These are phyloP conservation scores for Nesometra sesokonis DNA, from an alignment of 35 echinoderm and acorn worm species.

Conservation along the genomic window DNA sequence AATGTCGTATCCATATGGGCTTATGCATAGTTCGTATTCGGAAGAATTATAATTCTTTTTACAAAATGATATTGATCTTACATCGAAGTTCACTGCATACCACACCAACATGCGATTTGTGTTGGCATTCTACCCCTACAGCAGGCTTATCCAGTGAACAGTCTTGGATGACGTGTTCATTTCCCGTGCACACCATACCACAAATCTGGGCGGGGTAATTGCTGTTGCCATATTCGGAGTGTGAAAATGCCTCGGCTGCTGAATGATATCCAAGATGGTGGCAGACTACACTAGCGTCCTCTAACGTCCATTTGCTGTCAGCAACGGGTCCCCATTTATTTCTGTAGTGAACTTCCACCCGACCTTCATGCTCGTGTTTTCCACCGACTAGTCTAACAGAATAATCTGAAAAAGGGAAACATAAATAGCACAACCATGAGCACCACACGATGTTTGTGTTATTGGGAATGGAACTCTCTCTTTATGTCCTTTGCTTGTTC, in stretches of 20 bases:
- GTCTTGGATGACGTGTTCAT: neutral
- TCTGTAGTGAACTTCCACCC: slow-evolving; percentile 24
- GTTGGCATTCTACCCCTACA: neutral
- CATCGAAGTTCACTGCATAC: neutral
- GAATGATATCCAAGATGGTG: slow-evolving; percentile 14
- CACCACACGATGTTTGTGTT: too few species aligned
- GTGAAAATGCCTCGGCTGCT: neutral
- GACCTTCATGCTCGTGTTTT: slow-evolving; percentile 15
- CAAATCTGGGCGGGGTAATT: neutral
- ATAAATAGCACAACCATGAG: neutral
- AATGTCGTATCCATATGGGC: too few species aligned
- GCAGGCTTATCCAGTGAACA: slow-evolving; percentile 5
- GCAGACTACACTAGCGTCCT: slow-evolving; percentile 31
- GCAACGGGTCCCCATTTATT: slow-evolving; percentile 33
- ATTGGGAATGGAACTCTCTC: too few species aligned
- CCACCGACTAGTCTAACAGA: slow-evolving; percentile 21
- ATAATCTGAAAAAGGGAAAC: neutral
- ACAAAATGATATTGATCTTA: neutral
- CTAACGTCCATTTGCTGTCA: slow-evolving; percentile 15
- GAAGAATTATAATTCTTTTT: too few species aligned
- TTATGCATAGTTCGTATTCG: too few species aligned
- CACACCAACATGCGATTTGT: neutral
- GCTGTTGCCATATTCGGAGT: slow-evolving; percentile 13
- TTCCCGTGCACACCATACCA: slow-evolving; percentile 20
- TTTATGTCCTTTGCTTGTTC: neutral